Evolutionary conservation across 2,888 invertebrate genomes (phyloP).

Genomic region (Glomeris marginata): DNA sequence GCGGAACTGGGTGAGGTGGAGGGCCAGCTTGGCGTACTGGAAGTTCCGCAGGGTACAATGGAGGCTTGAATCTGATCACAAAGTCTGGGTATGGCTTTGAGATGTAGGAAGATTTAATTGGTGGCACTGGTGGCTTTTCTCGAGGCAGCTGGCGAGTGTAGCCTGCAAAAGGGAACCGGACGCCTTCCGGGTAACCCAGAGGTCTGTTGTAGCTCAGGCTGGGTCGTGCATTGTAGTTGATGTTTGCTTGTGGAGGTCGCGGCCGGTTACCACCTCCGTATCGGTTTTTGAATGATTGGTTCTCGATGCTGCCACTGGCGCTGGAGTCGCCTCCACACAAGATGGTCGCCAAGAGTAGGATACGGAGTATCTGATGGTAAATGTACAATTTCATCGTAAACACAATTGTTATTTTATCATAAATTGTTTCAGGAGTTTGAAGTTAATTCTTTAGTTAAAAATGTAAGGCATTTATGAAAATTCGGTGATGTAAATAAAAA

Average conservation of each 20-base stretch:
- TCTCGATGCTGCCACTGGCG: background rate
- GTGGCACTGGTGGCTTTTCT: slow-evolving; percentile 4
- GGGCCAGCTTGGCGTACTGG: background rate
- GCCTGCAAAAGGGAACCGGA: slow-evolving; percentile 4
- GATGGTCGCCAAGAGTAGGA: slow-evolving; percentile 8
- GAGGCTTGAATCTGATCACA: slow-evolving; percentile 8
- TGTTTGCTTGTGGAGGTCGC: background rate
- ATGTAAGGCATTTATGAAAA: no score
- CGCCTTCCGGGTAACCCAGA: slow-evolving; percentile 6
- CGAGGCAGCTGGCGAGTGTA: slow-evolving; percentile 6
- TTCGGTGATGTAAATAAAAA: no score
- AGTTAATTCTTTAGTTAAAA: no score
- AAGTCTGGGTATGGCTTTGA: slow-evolving; percentile 11
- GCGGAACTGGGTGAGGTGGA: background rate
- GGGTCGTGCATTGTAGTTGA: background rate
- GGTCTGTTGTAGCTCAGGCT: slow-evolving; percentile 10
- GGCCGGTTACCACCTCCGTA: background rate
- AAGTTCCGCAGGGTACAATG: slow-evolving; percentile 3
- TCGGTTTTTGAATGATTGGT: background rate
- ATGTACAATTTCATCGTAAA: background rate
- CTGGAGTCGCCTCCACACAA: slow-evolving; percentile 4
- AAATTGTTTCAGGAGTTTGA: no score
- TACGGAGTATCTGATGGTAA: slow-evolving; percentile 8
- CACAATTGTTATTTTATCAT: no score
- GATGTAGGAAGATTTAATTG: slow-evolving; percentile 8